phyloP scores from a whole-genome alignment of 2,113 vertebrate species.

The Tetrao urogallus region DNA sequence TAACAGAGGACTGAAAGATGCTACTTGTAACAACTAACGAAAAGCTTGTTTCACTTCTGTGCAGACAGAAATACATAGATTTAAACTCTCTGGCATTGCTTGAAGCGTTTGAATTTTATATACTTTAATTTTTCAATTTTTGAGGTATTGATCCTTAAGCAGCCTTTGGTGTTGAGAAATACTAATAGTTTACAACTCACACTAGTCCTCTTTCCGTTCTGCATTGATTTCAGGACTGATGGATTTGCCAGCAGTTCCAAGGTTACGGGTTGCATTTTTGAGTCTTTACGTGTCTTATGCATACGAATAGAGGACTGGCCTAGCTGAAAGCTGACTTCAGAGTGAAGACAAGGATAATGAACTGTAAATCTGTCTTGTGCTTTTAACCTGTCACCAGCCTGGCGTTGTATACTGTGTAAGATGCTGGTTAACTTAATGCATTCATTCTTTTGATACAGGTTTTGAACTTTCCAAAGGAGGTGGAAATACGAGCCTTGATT shows the following conservation, averaged over 20 bases:
- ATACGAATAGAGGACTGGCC: background rate
- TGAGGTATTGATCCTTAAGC: background rate
- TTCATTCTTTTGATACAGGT: constrained; percentile 77
- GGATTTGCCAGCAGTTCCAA: background rate
- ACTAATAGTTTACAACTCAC: background rate
- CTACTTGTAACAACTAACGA: background rate
- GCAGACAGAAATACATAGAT: background rate
- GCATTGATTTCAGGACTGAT: background rate
- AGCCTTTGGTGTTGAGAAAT: background rate
- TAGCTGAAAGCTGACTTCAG: background rate
- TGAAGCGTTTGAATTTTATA: background rate
- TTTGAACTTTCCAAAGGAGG: constrained; percentile 72
- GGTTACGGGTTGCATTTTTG: background rate
- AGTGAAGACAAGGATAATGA: background rate
- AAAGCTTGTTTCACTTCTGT: background rate
- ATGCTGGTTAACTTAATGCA: background rate
- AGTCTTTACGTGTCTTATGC: background rate
- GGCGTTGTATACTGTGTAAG: background rate
- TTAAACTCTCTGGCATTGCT: background rate
- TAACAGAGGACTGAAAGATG: background rate
- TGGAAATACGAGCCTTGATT: constrained; percentile 90
- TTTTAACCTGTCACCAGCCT: background rate
- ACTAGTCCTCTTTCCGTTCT: background rate
- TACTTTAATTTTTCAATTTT: background rate
- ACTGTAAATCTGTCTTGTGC: background rate